Evolutionary conservation across 1,140 invertebrate genomes (phyloP), one percentile per base, ranked within the genome.

Genomic region (Paraescarpia echinospica): DNA sequence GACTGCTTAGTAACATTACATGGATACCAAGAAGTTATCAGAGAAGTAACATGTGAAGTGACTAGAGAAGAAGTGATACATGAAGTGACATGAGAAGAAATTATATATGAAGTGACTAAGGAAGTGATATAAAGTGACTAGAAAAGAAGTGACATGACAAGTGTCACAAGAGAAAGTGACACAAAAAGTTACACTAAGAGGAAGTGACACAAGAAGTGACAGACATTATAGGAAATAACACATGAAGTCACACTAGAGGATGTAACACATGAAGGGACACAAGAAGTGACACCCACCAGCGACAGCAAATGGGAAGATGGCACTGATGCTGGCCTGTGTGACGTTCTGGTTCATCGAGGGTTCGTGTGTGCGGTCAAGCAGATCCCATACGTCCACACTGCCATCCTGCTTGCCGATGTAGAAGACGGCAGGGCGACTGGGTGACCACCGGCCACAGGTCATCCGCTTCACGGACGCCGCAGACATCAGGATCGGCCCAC

Each of bases 311-410:
- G 95, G 95, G 93, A 93, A 96, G 33, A 96, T 94, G 34, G 92
- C 94, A 0, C 95, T 96, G 90, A 96, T 95, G 0, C 95, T 93
- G 34, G 94, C 92, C 33, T 95, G 93, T 6, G 96, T 96, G 1
- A 96, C 95, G 92, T 94, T 96, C 94, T 96, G 96, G 33, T 94
- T 95, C 33, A 96, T 92, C 1, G 95, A 95, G 0, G 96, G 96
- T 92, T 96, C 96, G 92, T 96, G 96, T 34, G 96, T 96, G 93
- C 95, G 95, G 92, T 96, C 96, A 35, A 96, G 92, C 12, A 97
- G 93, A 94, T 97, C 96, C 96, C 96, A 97, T 31, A 96, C 95
- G 93, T 96, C 96, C 18, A 97, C 94, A 88, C 94, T 95, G 18
- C 96, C 96, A 94, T 97, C 96, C 22, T 94, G 92, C 91, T 96